Evolutionary conservation across 1,140 invertebrate species (phyloP), one percentile per base, ranked within the genome.

Genomic region (Brachionus calyciflorus): DNA sequence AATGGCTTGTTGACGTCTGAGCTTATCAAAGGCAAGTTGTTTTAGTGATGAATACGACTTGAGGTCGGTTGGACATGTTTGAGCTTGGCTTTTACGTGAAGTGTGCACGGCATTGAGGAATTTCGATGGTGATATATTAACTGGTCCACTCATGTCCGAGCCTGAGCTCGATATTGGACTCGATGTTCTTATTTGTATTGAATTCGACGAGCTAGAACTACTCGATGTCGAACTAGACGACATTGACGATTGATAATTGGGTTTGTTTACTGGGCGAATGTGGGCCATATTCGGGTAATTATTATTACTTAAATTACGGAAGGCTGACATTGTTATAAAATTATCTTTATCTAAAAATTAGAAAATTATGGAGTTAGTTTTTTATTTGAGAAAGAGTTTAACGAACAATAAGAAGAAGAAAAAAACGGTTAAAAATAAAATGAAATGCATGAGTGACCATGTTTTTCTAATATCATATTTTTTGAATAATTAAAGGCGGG

Each of bases 1-100:
- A 19, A 73, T 51, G 1, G 51, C 51, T 24, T 73, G 69, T 41
- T 73, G 69, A 0, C 51, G 46, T 12, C 69, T 28, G 2, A 73
- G 46, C 26, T 73, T 73, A 17, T 73, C 46, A 40, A 37, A 73
- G 6, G 69, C 69, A 17, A 73, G 69, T 37, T 73, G 46, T 17
- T 73, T 73, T 28, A 73, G 49, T 51, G 69, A 73, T 12, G 19
- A 9, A 14, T 46, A 46, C 2, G 40, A 17, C 12, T 44, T 65
- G 21, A 44, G 60, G 2, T 65, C 40, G 14, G 44, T 4, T 46
- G 5, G 5, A 46, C 2, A 46, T 46, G 19, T 19, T 44, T 65
- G 21, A 12, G 60, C 33, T 28, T 28, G 60, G 17, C 1, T 37
- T 44, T 44, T 41, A 21, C 60, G 33, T 2, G 19, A 24, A 5